These are phyloP conservation scores for Gopherus evgoodei DNA, from an alignment of 2,113 vertebrate species.

Conservation along the genomic window DNA sequence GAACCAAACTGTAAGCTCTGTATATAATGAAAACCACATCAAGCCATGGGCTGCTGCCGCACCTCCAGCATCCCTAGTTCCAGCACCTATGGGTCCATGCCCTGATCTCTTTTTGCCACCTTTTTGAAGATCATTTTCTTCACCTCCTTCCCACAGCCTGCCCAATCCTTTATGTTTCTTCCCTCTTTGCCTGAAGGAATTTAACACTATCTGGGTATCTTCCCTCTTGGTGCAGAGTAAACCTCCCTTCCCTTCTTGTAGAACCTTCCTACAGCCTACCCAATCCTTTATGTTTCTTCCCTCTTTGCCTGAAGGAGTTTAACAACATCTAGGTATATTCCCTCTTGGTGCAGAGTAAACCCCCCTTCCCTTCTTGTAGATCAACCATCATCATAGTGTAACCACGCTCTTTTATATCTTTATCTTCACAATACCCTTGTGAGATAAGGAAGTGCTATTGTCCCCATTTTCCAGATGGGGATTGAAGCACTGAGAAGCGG, in stretches of 20 bases:
- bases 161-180: not conserved
- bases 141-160: not conserved
- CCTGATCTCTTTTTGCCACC: not conserved
- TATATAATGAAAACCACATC: too few species aligned
- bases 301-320: not conserved
- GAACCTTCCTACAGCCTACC: not conserved
- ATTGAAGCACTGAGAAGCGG: not conserved
- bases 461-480: not conserved
- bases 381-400: not conserved
- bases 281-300: not conserved
- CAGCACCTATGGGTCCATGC: too few species aligned
- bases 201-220: not conserved
- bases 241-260: not conserved
- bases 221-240: not conserved
- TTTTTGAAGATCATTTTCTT: not conserved
- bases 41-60: too few species aligned
- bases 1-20: too few species aligned
- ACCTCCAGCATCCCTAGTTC: too few species aligned
- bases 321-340: not conserved
- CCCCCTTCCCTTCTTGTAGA: not conserved
- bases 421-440: not conserved
- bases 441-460: not conserved
- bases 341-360: not conserved
- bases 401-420: not conserved
- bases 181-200: not conserved